Evolutionary conservation across 2,113 vertebrate species (phyloP).

Genomic region (Trinectes maculatus): DNA sequence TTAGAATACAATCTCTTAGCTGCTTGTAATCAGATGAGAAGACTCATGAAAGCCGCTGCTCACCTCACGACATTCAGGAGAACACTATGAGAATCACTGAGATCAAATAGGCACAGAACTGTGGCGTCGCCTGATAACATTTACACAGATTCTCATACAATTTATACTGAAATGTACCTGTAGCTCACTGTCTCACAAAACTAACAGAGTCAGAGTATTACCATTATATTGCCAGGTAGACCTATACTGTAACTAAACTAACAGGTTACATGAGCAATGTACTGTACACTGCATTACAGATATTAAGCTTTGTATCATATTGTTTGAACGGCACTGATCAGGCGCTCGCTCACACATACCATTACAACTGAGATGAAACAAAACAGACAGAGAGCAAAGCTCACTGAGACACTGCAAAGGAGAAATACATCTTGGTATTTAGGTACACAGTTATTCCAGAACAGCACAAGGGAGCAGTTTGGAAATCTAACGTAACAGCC

Average conservation of each 20-base stretch:
- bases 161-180: constrained; percentile 15
- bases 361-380: neutral
- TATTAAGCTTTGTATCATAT: constrained; percentile 18
- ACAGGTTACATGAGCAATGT: constrained; percentile 22
- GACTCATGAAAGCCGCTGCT: too few relatives aligned
- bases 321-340: constrained; percentile 14
- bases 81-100: too few relatives aligned
- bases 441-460: constrained; percentile 1
- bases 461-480: neutral
- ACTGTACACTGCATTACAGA: constrained; percentile 32
- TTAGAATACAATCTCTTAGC: constrained; percentile 39
- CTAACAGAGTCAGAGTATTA: constrained; percentile 15
- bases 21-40: too few relatives aligned
- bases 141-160: neutral
- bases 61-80: too few relatives aligned
- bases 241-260: constrained; percentile 35
- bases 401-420: too few relatives aligned
- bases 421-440: too few relatives aligned
- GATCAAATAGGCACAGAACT: constrained; percentile 2
- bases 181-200: constrained; percentile 33
- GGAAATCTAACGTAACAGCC: too few relatives aligned
- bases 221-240: constrained; percentile 9
- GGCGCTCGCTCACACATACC: constrained; percentile 10
- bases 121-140: too few relatives aligned
- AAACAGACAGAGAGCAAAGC: constrained; percentile 23